These are phyloP conservation scores for Glaucopsyche alexis DNA, from an alignment of 2,888 invertebrate genomes.

Conservation along the genomic window DNA sequence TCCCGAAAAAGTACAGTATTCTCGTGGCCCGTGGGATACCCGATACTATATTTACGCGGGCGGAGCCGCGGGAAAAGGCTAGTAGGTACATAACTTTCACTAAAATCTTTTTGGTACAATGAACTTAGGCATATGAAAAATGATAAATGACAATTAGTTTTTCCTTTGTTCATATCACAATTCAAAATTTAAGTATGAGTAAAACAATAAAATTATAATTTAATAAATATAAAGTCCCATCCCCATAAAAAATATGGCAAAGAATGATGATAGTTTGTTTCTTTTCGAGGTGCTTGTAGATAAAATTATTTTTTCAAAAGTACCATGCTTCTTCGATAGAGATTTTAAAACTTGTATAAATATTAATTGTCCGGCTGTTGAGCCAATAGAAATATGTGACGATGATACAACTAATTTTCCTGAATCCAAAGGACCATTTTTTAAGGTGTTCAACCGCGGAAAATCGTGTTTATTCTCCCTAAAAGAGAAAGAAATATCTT, in stretches of 20 bases:
- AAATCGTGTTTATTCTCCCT: slow-evolving; percentile 85
- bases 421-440: slow-evolving; percentile 62
- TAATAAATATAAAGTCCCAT: slow-evolving; percentile 52
- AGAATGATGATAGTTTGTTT: slow-evolving; percentile 80
- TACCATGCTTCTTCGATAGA: slow-evolving; percentile 68
- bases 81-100: no score
- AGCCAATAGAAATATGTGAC: slow-evolving; percentile 81
- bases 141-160: neutral
- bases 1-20: no score
- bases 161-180: neutral
- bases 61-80: no score
- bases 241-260: slow-evolving; percentile 58
- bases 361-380: slow-evolving; percentile 80
- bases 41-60: no score
- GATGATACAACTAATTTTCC: slow-evolving; percentile 70
- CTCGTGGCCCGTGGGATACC: no score
- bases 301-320: slow-evolving; percentile 63
- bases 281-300: slow-evolving; percentile 83
- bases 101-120: no score
- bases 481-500: slow-evolving; percentile 73
- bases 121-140: no score
- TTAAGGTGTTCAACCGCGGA: slow-evolving; percentile 80
- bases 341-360: slow-evolving; percentile 81
- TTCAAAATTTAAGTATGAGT: slow-evolving; percentile 43
- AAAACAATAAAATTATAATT: slow-evolving; percentile 42